Conservation (phyloP, 2,888 invertebrate species). For the Spicauda simplicius region DNA sequence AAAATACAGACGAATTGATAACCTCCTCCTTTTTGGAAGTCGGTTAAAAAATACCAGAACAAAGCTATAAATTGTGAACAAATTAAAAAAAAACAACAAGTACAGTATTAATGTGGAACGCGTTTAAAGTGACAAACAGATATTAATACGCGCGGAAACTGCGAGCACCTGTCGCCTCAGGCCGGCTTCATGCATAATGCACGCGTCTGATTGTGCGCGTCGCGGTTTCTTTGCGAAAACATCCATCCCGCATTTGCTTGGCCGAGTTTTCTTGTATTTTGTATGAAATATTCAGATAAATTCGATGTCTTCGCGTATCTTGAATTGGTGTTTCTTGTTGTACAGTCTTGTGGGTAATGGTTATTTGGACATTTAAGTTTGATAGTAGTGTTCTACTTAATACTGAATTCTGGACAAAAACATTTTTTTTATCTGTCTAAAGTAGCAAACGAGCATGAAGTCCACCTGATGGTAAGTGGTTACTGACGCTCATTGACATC, state of each 20-base stretch:
- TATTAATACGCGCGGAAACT: conserved; percentile 46
- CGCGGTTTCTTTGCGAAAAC: conserved; percentile 67
- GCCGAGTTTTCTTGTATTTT: conserved; percentile 45
- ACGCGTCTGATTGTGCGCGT: conserved; percentile 75
- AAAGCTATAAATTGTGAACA: no score
- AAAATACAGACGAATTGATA: no score
- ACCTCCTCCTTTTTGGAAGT: no score
- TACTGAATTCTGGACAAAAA: no score
- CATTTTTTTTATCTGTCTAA: no score
- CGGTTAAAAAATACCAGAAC: no score
- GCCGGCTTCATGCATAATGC: conserved; percentile 81
- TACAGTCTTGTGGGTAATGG: background rate
- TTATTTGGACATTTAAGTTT: background rate
- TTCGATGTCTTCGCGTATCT: conserved; percentile 22
- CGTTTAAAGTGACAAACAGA: conserved; percentile 51
- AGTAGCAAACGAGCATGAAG: no score
- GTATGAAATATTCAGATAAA: conserved; percentile 34
- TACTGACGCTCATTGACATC: no score
- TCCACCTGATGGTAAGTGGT: no score
- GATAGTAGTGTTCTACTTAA: no score
- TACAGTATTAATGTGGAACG: conserved; percentile 38
- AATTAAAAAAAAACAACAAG: background rate
- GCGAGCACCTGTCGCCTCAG: conserved; percentile 66
- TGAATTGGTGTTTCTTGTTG: conserved; percentile 16
- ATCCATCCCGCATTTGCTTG: conserved; percentile 64